These are phyloP conservation scores for Agriopis aurantiaria DNA, from an alignment of 2,888 invertebrate species.

Conservation along the genomic window DNA sequence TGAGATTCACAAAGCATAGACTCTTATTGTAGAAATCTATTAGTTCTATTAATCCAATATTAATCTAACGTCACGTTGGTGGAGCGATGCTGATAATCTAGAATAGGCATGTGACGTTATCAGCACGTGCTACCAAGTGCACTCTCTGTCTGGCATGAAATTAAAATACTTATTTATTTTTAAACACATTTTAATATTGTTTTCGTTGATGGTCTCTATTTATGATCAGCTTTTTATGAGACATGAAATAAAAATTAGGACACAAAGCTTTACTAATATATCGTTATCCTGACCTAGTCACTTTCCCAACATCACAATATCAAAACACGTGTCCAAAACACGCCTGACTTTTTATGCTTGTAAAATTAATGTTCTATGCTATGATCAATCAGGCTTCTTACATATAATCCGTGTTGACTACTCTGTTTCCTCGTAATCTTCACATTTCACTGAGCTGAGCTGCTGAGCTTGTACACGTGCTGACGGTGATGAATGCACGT, in stretches of 20 bases:
- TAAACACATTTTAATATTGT: too few relatives aligned
- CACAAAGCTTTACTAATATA: not conserved
- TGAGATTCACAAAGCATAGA: too few relatives aligned
- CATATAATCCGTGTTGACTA: slow-evolving; percentile 36
- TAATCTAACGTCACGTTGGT: too few relatives aligned
- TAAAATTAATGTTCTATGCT: slow-evolving; percentile 20
- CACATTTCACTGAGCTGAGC: slow-evolving; percentile 45
- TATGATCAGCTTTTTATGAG: too few relatives aligned
- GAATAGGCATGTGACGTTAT: too few relatives aligned
- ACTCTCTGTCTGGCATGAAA: too few relatives aligned
- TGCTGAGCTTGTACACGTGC: slow-evolving; percentile 45
- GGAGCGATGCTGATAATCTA: too few relatives aligned
- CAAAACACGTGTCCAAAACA: not conserved
- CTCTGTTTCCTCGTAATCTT: slow-evolving; percentile 40
- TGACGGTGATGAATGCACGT: slow-evolving; percentile 44
- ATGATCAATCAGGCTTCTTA: slow-evolving; percentile 34
- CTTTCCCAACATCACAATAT: not conserved
- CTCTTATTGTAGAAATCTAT: not conserved
- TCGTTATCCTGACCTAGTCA: not conserved
- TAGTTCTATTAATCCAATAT: too few relatives aligned
- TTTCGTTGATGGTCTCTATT: too few relatives aligned
- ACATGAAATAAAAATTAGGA: too few relatives aligned
- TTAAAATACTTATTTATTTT: too few relatives aligned
- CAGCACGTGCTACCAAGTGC: too few relatives aligned
- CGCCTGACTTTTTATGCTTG: not conserved